Percentiles rank a stretch among this genome's conserved stretches.
Evolutionary conservation across 2,888 invertebrate genomes (phyloP).

Genomic region (Cryptophagus acutangulus): DNA sequence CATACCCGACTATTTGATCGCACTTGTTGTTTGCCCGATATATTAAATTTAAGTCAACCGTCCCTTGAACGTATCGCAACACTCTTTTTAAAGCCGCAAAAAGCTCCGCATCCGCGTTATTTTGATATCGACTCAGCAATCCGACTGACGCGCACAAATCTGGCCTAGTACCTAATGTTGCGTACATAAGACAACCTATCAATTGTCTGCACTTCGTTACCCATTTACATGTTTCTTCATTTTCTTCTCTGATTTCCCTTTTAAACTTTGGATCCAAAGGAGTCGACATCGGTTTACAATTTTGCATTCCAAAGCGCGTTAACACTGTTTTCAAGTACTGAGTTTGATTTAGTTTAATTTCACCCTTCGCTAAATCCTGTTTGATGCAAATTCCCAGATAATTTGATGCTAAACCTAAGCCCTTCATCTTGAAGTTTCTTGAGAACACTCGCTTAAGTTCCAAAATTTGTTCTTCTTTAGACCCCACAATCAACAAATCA

Average conservation of each 20-base stretch:
- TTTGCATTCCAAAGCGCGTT: constrained; percentile 14
- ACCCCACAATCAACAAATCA: constrained; percentile 11
- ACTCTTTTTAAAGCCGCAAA: constrained; percentile 1
- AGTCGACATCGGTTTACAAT: constrained; percentile 10
- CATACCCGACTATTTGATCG: background rate
- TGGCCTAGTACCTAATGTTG: background rate
- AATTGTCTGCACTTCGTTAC: background rate
- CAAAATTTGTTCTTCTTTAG: constrained; percentile 3
- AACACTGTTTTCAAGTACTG: constrained; percentile 12
- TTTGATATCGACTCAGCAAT: constrained; percentile 3
- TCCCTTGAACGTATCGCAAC: background rate
- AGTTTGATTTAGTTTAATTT: constrained; percentile 12
- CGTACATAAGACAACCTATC: background rate
- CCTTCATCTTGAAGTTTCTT: constrained; percentile 14
- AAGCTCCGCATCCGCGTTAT: background rate
- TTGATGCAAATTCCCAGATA: constrained; percentile 16
- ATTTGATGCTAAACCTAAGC: constrained; percentile 15
- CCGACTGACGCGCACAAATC: background rate
- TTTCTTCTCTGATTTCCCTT: background rate
- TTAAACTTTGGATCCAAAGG: background rate
- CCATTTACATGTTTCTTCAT: background rate
- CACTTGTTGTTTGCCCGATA: background rate
- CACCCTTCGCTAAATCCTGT: constrained; percentile 9
- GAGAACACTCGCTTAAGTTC: constrained; percentile 6
- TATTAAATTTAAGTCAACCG: background rate